phyloP scores from a whole-genome alignment of 1,140 invertebrate species.

The Paracyclopina nana region DNA sequence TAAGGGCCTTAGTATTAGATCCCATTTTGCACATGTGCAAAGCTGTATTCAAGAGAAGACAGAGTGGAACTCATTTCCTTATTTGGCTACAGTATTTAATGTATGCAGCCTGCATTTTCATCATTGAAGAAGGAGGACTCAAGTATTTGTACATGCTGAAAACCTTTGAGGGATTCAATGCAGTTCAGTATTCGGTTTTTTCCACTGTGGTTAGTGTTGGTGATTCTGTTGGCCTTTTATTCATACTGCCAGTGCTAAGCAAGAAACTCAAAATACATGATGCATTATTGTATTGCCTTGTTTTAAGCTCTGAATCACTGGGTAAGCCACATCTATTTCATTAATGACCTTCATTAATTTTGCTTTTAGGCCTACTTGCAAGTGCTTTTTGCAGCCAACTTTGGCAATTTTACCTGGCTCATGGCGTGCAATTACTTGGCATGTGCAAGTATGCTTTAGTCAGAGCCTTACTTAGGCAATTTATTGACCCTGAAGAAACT shows the following conservation, averaged over 20 bases:
- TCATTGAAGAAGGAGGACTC: background rate
- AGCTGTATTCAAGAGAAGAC: background rate
- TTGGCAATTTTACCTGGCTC: background rate
- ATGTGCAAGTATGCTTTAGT: background rate
- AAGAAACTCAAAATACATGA: no score
- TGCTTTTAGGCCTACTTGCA: background rate
- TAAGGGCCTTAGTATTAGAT: background rate
- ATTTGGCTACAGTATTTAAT: background rate
- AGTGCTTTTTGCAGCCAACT: background rate
- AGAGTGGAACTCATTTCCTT: background rate
- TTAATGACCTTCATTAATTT: background rate
- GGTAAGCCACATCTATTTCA: background rate
- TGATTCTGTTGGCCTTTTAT: no score
- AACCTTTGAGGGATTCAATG: background rate
- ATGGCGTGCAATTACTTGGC: background rate
- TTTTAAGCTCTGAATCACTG: background rate
- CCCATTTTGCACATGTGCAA: background rate
- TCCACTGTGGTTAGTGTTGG: background rate
- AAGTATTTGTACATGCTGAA: background rate
- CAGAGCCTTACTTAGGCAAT: background rate
- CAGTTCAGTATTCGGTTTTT: background rate
- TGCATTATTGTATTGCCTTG: no score
- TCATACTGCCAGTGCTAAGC: no score
- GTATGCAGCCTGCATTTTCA: background rate
- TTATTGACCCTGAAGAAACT: background rate